These are phyloP conservation scores for Festucalex cinctus DNA, from an alignment of 2,113 vertebrate species.

Conservation along the genomic window DNA sequence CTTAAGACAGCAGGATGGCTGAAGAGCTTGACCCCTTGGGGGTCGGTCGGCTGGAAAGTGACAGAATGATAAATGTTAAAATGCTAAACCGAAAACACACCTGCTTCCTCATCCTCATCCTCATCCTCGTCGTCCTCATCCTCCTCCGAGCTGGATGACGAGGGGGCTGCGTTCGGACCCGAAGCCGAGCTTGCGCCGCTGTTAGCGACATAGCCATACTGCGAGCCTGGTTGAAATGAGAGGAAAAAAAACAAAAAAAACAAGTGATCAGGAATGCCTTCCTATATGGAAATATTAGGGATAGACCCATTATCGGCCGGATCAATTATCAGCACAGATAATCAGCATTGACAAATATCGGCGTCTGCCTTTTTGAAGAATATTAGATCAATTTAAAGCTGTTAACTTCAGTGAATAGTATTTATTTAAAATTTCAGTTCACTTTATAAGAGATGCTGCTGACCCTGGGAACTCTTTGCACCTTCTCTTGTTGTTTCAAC, in stretches of 20 bases:
- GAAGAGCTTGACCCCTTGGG: neutral
- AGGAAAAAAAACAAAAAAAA: conserved; percentile 40
- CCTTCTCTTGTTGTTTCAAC: too few relatives aligned
- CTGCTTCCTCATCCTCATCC: conserved; percentile 97
- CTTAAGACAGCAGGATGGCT: conserved; percentile 10
- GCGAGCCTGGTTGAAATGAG: conserved; percentile 89
- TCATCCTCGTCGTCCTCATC: conserved; percentile 81
- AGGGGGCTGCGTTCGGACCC: conserved; percentile 74
- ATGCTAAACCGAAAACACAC: conserved; percentile 88
- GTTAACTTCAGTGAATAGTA: too few relatives aligned
- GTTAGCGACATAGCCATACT: conserved; percentile 93
- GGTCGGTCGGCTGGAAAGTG: neutral
- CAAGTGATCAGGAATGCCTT: neutral
- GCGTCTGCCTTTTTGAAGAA: too few relatives aligned
- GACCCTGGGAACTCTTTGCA: too few relatives aligned
- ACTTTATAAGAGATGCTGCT: too few relatives aligned
- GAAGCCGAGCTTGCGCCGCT: conserved; percentile 85
- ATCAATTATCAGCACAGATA: too few relatives aligned
- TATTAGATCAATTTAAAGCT: too few relatives aligned
- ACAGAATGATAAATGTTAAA: neutral
- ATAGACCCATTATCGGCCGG: too few relatives aligned
- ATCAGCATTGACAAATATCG: too few relatives aligned
- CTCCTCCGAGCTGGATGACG: conserved; percentile 97
- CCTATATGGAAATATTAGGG: neutral
- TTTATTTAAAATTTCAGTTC: too few relatives aligned